Evolutionary conservation across 2,797 vertebrate genomes (phyloP), one percentile per base, ranked within the genome.

Genomic region (Enteromius anoplus): DNA sequence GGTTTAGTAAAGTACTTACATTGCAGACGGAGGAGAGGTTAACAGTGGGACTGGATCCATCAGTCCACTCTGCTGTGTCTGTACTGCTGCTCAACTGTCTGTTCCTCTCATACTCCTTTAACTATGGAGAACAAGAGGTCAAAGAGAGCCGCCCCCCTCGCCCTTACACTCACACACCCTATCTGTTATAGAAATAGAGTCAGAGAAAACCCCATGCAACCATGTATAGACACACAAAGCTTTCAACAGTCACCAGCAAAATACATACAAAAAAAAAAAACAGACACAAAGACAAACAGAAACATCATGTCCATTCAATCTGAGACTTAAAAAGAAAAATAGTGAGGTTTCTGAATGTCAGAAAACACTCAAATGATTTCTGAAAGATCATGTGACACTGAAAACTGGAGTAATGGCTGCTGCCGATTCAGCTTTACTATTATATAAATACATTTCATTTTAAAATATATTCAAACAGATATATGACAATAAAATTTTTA

Each of bases 81-180:
- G 92, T 88, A 93, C 94, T 94, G 87, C 76, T 83, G 82, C 95
- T 91, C 2, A 95, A 95, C 79, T 98, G 97, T 92, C 96, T 96
- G 95, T 94, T 97, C 91, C 95, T 94, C 93, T 99, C 98, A 89
- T 98, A 99, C 86, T 99, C 98, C 94, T 99, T 99, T 93, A 99
- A 96, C 98, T 99, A 95, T 92, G 95, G 95, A 93, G 89, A 94
- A 94, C 94, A 95, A 94, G 92, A 95, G 92, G 94, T 95, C 92
- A 94, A 94, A 94, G 92, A 94, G 88, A 85, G 82, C 85, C 88
- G 82, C 90, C 88, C 90, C 55, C 90, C 88, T 90, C 87, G 85
- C 72, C 85, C 75, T 51, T 62, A 70, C 19, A 68, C 81, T 78
- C 75, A 72, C 75, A 84, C 55, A 68, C 42, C 73, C 84, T 75